Conservation (phyloP, 2,888 invertebrate species). For the Dimorphilus gyrociliatus region DNA sequence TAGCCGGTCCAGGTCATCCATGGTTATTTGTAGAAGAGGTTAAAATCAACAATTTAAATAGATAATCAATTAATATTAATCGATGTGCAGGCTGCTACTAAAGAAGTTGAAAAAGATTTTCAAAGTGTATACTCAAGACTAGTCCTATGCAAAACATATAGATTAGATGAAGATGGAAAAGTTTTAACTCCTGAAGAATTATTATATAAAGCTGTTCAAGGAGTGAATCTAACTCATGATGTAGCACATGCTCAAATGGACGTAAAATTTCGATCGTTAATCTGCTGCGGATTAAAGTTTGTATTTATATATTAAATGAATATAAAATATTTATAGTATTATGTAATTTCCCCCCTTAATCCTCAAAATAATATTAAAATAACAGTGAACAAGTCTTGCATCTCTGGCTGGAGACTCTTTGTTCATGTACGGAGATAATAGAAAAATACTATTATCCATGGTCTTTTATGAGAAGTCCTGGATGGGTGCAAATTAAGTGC, state of each 20-base stretch:
- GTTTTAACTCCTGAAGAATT: constrained; percentile 89
- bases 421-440: constrained; percentile 70
- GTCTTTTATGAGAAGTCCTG: constrained; percentile 68
- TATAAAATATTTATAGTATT: no score
- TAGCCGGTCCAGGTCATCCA: constrained; percentile 83
- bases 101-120: constrained; percentile 92
- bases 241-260: constrained; percentile 95
- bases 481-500: constrained; percentile 99
- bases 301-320: no score
- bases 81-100: constrained; percentile 54
- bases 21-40: constrained; percentile 94
- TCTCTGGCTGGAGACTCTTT: constrained; percentile 91
- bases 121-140: constrained; percentile 91
- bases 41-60: no score
- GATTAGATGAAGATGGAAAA: constrained; percentile 93
- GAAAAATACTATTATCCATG: constrained; percentile 72
- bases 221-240: constrained; percentile 86
- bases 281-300: constrained; percentile 78
- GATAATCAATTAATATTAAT: no score
- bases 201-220: constrained; percentile 67
- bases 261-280: constrained; percentile 81
- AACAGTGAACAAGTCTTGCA: constrained; percentile 80
- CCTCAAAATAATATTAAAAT: no score
- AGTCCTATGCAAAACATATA: constrained; percentile 90
- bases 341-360: no score